phyloP scores from a whole-genome alignment of 2,888 invertebrate genomes.

The Rhopalosiphum nymphaeae region DNA sequence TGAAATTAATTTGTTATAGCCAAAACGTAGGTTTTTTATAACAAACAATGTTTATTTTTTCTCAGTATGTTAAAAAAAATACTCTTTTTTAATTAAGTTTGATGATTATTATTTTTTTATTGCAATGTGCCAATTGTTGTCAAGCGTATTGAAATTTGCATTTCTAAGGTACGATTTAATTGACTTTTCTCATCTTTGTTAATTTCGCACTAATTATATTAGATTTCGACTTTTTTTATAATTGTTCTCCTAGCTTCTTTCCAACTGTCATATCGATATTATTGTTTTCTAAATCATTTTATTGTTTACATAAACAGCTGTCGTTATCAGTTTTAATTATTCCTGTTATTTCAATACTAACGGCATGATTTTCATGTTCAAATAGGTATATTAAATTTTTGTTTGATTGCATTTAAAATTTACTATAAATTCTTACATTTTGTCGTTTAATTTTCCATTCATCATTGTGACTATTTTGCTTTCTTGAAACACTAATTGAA shows the following conservation, averaged over 20 bases:
- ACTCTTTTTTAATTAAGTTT: background rate
- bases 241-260: background rate
- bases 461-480: background rate
- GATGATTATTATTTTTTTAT: background rate
- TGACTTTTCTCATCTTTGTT: background rate
- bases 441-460: background rate
- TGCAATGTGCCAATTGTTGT: background rate
- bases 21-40: too few species aligned
- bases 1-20: too few species aligned
- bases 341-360: background rate
- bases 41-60: too few species aligned
- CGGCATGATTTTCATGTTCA: background rate
- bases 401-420: background rate
- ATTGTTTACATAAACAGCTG: background rate
- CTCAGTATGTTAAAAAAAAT: background rate
- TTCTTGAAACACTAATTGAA: background rate
- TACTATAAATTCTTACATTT: background rate
- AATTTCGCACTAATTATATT: background rate
- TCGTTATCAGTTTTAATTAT: background rate
- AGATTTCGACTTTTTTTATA: background rate
- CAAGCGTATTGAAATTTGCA: background rate
- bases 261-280: background rate
- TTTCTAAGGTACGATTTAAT: background rate
- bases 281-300: background rate
- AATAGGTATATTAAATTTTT: background rate